Evolutionary conservation across 2,113 vertebrate genomes (phyloP).

Genomic region (Pholis gunnellus): DNA sequence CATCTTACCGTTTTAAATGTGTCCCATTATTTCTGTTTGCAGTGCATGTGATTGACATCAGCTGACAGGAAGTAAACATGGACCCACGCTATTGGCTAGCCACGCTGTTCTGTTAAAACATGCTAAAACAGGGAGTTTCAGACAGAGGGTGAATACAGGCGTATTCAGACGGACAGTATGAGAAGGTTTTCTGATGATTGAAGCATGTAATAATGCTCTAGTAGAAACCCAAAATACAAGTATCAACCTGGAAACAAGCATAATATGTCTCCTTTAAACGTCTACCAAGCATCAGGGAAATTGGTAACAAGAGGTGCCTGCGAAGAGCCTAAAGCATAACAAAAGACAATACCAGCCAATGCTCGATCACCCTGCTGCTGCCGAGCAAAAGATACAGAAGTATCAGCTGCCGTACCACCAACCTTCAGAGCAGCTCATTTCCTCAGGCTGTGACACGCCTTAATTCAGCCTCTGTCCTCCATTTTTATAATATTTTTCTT

Average conservation of each 20-base stretch:
- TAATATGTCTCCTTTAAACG: no score
- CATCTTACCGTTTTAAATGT: not conserved
- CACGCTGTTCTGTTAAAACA: not conserved
- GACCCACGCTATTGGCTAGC: not conserved
- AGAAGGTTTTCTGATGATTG: no score
- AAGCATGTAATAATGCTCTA: no score
- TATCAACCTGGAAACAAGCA: no score
- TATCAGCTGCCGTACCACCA: no score
- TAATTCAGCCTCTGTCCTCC: not conserved
- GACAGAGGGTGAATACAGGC: not conserved
- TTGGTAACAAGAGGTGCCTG: no score
- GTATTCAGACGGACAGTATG: not conserved
- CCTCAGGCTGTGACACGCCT: not conserved
- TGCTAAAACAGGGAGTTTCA: not conserved
- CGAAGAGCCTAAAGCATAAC: no score
- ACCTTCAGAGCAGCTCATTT: not conserved
- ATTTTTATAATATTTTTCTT: not conserved
- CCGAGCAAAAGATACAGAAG: no score
- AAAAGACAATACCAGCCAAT: no score
- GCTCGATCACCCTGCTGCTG: no score
- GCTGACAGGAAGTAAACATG: not conserved
- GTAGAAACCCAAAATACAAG: no score
- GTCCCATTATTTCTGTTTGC: not conserved
- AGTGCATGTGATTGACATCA: not conserved
- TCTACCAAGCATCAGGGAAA: no score